Evolutionary conservation across 2,113 vertebrate species (phyloP), one percentile per base, ranked within the genome.

Genomic region (Grantiella picta): DNA sequence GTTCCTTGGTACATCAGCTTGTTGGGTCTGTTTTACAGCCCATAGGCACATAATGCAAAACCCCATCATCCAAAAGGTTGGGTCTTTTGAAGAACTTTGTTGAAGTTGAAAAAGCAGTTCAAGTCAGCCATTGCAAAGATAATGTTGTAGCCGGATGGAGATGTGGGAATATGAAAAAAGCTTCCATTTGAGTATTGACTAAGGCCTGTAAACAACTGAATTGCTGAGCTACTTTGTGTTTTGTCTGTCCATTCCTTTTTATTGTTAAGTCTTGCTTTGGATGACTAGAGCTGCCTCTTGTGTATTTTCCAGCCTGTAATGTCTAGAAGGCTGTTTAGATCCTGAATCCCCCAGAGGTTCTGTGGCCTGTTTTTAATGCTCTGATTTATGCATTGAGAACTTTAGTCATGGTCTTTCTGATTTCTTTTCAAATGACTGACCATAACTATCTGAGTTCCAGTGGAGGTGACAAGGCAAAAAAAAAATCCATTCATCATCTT

Each of bases 291-390:
- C 60, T 92, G 92, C 60, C 76, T 83, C 80, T 57, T 94, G 73
- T 89, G 63, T 82, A 36, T 96, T 95, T 94, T 92, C 64, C 61
- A 91, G 87, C 40, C 59, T 90, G 70, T 83, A 54, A 88, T 94
- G 87, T 86, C 94, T 91, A 56, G 86, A 95, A 95, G 61, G 71
- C 84, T 90, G 24, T 89, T 94, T 90, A 92, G 86, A 91, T 84
- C 78, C 64, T 36, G 40, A 60, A 81, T 83, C 65, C 76, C 77
- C 69, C 60, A 38, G 72, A 79, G 61, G 14, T 79, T 81, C 72
- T 90, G 75, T 85, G 89, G 72, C 40, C 75, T 75, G 22, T 23
- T 94, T 86, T 79, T 81, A 83, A 54, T 94, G 76, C 79, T 73
- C 82, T 63, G 72, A 86, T 92, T 95, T 95, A 47, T 79, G 49